Conservation (phyloP, 2,113 vertebrate species). For the Gulo gulo region DNA sequence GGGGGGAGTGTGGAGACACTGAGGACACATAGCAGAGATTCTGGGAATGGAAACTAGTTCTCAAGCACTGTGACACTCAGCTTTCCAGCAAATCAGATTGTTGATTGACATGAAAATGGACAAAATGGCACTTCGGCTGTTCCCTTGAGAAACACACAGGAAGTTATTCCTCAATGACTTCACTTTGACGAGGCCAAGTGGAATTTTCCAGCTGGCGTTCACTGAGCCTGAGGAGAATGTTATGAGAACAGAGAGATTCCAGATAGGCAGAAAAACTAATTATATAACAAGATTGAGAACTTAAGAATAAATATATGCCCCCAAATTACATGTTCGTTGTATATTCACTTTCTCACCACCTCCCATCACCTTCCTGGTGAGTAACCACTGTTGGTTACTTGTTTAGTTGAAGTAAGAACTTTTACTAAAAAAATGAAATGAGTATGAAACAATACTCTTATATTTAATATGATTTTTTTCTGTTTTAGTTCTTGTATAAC, state of each 20-base stretch:
- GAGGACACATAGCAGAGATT: neutral
- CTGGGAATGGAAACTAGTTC: neutral
- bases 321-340: neutral
- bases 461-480: neutral
- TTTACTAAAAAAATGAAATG: neutral
- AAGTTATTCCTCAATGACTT: neutral
- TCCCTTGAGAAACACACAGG: neutral
- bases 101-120: neutral
- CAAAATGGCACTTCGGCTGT: neutral
- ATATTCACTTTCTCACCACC: neutral
- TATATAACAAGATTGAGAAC: neutral
- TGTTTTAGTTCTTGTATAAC: neutral
- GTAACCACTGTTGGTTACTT: too few relatives aligned
- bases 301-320: neutral
- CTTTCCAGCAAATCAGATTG: neutral
- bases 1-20: neutral
- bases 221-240: neutral
- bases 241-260: neutral
- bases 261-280: neutral
- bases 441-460: neutral
- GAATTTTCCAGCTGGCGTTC: neutral
- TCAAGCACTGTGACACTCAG: neutral
- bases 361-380: accelerated
- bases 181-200: neutral
- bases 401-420: neutral